These are phyloP conservation scores for Eupithecia exiguata DNA, from an alignment of 2,888 invertebrate species.

Conservation along the genomic window DNA sequence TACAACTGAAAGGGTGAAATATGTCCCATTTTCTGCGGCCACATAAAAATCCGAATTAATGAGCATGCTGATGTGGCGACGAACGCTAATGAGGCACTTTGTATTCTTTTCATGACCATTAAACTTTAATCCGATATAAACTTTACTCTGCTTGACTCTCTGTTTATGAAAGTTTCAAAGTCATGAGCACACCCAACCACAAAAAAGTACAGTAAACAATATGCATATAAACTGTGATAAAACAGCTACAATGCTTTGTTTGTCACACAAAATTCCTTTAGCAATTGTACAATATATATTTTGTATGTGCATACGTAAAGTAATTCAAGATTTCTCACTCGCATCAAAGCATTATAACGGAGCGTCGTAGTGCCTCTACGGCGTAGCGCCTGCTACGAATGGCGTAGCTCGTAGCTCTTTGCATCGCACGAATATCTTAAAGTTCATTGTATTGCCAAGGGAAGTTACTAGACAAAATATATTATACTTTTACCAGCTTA, in stretches of 20 bases:
- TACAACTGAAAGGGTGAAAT: constrained; percentile 23
- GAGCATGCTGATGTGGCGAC: constrained; percentile 25
- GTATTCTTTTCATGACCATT: constrained; percentile 14
- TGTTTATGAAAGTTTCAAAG: background rate
- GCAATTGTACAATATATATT: background rate
- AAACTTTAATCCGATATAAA: constrained; percentile 4
- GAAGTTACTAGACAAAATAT: background rate
- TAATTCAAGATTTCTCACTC: constrained; percentile 24
- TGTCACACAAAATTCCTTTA: background rate
- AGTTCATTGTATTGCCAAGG: background rate
- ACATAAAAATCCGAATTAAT: constrained; percentile 22
- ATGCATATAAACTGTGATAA: background rate
- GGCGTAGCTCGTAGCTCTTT: constrained; percentile 27
- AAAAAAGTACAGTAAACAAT: background rate
- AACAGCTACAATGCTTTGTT: background rate
- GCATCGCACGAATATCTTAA: constrained; percentile 2
- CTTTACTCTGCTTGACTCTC: constrained; percentile 1
- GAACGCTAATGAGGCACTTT: constrained; percentile 27
- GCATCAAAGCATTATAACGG: constrained; percentile 19
- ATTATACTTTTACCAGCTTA: background rate
- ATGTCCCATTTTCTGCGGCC: constrained; percentile 12
- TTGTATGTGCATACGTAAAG: constrained; percentile 4
- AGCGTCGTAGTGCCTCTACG: constrained; percentile 18
- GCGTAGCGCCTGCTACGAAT: constrained; percentile 17
- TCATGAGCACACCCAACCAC: background rate